Percentiles rank a stretch among this genome's conserved stretches.
Evolutionary conservation across 2,888 invertebrate species (phyloP).

Genomic region (Empis livida): DNA sequence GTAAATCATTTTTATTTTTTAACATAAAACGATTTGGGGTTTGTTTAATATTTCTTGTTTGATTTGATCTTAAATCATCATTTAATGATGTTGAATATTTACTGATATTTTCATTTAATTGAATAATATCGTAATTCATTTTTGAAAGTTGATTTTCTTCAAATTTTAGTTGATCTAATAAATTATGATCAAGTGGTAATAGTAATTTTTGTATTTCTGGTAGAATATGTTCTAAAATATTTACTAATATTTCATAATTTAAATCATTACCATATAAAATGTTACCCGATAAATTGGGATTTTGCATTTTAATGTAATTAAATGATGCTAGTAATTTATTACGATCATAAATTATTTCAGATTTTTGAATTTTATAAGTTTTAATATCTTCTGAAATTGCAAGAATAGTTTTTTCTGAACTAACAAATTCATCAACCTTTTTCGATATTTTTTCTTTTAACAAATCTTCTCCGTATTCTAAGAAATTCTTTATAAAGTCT

Average conservation of each 20-base stretch:
- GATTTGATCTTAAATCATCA: background rate
- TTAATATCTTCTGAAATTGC: constrained; percentile 23
- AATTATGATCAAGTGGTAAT: background rate
- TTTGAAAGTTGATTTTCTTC: constrained; percentile 15
- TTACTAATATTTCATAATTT: constrained; percentile 5
- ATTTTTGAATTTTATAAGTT: constrained; percentile 21
- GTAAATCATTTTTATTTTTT: constrained; percentile 12
- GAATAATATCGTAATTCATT: constrained; percentile 19
- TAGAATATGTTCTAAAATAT: constrained; percentile 5
- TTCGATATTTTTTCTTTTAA: constrained; percentile 13
- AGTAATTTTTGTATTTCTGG: background rate
- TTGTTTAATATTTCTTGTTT: constrained; percentile 1
- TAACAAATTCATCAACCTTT: constrained; percentile 11
- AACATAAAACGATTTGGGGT: constrained; percentile 10
- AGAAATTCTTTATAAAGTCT: constrained; percentile 13
- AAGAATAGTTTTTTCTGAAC: constrained; percentile 16
- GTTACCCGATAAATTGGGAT: constrained; percentile 6
- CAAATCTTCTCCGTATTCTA: constrained; percentile 15
- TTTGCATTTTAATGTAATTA: constrained; percentile 12
- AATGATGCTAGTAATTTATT: constrained; percentile 20
- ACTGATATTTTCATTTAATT: constrained; percentile 21
- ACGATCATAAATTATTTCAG: constrained; percentile 20
- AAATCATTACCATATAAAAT: constrained; percentile 7
- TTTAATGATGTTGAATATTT: constrained; percentile 15
- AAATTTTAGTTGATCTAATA: background rate